Conservation (phyloP, 2,888 invertebrate genomes). For the Euclidia mi region DNA sequence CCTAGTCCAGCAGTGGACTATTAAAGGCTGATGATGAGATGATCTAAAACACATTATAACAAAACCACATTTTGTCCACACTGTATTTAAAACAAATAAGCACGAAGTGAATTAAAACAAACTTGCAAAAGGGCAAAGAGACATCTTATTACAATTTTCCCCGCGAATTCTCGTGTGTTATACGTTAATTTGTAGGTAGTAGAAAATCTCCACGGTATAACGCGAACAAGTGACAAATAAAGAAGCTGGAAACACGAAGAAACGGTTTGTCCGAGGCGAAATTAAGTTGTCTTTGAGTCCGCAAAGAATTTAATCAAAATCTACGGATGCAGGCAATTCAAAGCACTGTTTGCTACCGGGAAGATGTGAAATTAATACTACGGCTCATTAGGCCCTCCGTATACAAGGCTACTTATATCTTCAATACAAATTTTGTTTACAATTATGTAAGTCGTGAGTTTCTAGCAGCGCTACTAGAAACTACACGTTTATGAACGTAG, state of each 20-base stretch:
- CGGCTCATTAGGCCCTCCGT: too few species aligned
- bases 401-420: too few species aligned
- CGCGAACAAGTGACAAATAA: conserved; percentile 17
- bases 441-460: too few species aligned
- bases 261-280: conserved; percentile 23
- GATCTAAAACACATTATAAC: too few species aligned
- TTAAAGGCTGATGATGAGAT: too few species aligned
- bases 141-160: conserved; percentile 1
- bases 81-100: not conserved
- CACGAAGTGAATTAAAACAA: not conserved
- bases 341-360: not conserved
- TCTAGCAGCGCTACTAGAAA: too few species aligned
- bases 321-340: conserved; percentile 17
- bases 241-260: conserved; percentile 18
- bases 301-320: conserved; percentile 43
- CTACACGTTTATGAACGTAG: too few species aligned
- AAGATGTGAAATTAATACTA: conserved; percentile 1
- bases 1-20: too few species aligned
- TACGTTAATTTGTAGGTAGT: conserved; percentile 15
- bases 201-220: conserved; percentile 17
- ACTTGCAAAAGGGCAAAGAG: not conserved
- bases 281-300: conserved; percentile 29
- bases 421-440: too few species aligned
- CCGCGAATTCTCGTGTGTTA: conserved; percentile 4
- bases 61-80: too few species aligned